Percentiles rank a stretch among this genome's conserved stretches.
phyloP scores from a whole-genome alignment of 2,888 invertebrate genomes.

The Panopea generosa region DNA sequence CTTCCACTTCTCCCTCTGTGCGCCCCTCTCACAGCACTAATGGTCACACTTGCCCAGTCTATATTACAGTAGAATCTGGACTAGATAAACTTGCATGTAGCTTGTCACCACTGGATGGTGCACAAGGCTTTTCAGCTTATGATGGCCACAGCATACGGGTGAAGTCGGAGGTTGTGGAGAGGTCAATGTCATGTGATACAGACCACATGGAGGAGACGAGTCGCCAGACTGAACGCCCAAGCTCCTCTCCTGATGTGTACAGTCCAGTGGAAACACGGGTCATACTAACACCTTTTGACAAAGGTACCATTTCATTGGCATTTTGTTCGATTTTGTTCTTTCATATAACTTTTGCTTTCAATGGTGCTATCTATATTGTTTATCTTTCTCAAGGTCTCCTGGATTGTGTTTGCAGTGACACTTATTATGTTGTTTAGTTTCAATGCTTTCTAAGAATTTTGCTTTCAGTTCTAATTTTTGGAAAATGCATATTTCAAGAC shows the following conservation, averaged over 20 bases:
- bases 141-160: constrained; percentile 32
- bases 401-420: no score
- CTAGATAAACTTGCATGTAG: constrained; percentile 72
- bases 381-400: no score
- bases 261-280: constrained; percentile 39
- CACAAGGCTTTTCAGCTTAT: constrained; percentile 32
- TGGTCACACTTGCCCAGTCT: constrained; percentile 69
- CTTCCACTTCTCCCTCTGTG: constrained; percentile 33
- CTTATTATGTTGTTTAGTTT: no score
- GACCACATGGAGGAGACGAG: constrained; percentile 37
- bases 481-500: no score
- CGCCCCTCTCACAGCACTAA: constrained; percentile 42
- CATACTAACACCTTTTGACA: constrained; percentile 27
- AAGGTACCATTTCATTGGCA: constrained; percentile 52
- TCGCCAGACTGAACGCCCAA: constrained; percentile 47
- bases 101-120: constrained; percentile 11
- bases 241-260: constrained; percentile 68
- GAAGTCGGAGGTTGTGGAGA: constrained; percentile 50
- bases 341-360: no score
- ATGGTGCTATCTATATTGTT: no score
- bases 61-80: constrained; percentile 79
- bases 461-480: no score
- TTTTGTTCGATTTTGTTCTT: not conserved
- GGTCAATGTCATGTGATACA: constrained; percentile 66
- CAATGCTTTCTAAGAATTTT: no score